Base-by-base conservation (phyloP, 2,888 invertebrate genomes). In the Neoascia interrupta region DNA sequence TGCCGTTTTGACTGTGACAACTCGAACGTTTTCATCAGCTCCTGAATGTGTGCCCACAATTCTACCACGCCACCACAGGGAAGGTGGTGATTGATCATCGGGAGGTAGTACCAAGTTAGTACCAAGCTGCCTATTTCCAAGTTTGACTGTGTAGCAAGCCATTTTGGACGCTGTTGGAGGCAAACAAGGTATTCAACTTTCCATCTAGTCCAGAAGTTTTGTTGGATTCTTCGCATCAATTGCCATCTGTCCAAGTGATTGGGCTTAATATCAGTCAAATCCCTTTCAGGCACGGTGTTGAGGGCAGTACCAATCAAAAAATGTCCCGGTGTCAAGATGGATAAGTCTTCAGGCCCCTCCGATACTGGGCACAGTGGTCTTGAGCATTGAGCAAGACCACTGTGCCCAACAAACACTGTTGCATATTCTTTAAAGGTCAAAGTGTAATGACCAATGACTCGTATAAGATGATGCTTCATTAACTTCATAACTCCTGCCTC, bases 11-110 rank as follows among this genome's bases (percentile, higher is more conserved):
- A 68, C 13, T 26, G 54, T 66, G 5, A 56, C 56, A 1, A 66
- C 54, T 1, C 56, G 28, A n/a, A 39, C 8, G 11, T 28, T 54
- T 37, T 28, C 66, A 39, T 66, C 56, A n/a, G 47, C 18, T 47
- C 66, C 47, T 3, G 66, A 28, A 23, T 66, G 56, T 15, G 39
- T 66, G 5, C 8, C 54, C 5, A 13, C 34, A 8, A 54, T 54
- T 28, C 45, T 53, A 1, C 54, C 64, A 11, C 53, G 36, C 3
- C 36, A 34, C 36, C 64, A 66, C 3, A 56, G 39, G 2, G 47
- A 56, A 4, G 64, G 43, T 15, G 43, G 43, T 6, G 53, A 45
- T 54, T 64, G 64, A 3, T 64, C 64, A 36, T 64, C 54, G 3
- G 23, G 34, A 11, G 43, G 8, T 3, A n/a, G n/a, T n/a, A n/a